A percentile compares a stretch with the other conserved stretches of the same genome.
These are phyloP conservation scores for Trichomalopsis sarcophagae DNA, from an alignment of 1,140 invertebrate genomes.

Conservation along the genomic window DNA sequence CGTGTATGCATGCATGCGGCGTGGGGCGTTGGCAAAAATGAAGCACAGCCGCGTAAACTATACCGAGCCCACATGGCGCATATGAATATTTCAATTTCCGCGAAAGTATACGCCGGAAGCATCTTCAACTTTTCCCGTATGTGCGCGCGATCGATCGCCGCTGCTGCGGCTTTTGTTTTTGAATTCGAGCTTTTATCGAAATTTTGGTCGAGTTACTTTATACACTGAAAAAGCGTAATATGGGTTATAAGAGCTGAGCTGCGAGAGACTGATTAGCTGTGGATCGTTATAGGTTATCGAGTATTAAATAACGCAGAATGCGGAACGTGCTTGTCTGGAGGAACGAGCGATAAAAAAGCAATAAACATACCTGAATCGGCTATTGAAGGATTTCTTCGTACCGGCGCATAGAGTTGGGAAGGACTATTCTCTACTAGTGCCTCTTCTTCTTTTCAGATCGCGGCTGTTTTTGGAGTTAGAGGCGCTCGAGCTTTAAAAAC, in stretches of 20 bases:
- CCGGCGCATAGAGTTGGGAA: background rate
- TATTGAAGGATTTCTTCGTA: slow-evolving; percentile 14
- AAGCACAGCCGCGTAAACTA: slow-evolving; percentile 8
- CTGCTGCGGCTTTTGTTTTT: slow-evolving; percentile 4
- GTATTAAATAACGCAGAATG: no score
- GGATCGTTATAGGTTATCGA: no score
- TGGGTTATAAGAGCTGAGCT: no score
- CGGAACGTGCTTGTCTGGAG: background rate
- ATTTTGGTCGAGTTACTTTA: no score
- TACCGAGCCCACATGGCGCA: slow-evolving; percentile 29
- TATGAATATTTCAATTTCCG: slow-evolving; percentile 64
- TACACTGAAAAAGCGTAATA: no score
- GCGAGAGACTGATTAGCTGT: no score
- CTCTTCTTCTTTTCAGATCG: slow-evolving; percentile 7
- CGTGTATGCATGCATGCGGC: background rate
- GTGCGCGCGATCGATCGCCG: background rate
- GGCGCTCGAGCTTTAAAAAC: background rate
- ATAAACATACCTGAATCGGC: slow-evolving; percentile 25
- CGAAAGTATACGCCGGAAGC: background rate
- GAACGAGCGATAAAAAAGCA: slow-evolving; percentile 36
- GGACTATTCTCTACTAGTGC: background rate
- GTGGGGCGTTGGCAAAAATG: background rate
- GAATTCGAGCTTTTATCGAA: background rate
- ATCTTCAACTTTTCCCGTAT: slow-evolving; percentile 12
- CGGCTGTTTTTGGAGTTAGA: slow-evolving; percentile 29